Base-by-base conservation (phyloP, 2,888 invertebrate genomes). In the Acanthococcus lagerstroemiae region DNA sequence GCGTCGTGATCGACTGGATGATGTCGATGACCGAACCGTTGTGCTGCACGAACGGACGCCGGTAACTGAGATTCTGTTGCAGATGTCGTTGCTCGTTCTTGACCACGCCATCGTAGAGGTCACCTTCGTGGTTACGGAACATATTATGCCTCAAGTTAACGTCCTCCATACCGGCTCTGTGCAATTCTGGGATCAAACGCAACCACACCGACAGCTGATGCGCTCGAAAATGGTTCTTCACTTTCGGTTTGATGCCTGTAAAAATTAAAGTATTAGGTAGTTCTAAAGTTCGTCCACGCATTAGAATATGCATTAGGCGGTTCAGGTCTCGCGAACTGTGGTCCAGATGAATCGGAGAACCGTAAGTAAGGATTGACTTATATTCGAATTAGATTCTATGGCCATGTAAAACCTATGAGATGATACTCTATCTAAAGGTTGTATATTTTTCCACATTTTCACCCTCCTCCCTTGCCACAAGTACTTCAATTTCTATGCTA, bases 141-240 rank as follows among this genome's bases (percentile, higher is more conserved):
- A 93, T 82, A 77, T 95, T 94, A 78, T 93, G 91, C 55, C 88
- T 80, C 1, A 88, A 86, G 50, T 88, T 87, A 7, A 89, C 90
- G 76, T 90, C 90, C 73, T 90, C 90, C 89, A 90, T 90, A 3
- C 90, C 90, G 27, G 73, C 71, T 63, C 90, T 80, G 75, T 91
- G 90, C 0, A 91, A 81, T 76, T 95, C 94, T 0, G 95, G 95
- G 55, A 96, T 89, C 6, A 95, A 82, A 5, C 95, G 87, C 7
- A 95, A 78, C 96, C 96, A 96, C 52, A 95, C 90, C 55, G 95
- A 94, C 57, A 95, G 81, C 75, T 95, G 93, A 77, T 95, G 94
- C 1, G 95, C 93, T 56, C 95, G 83, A 78, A 91, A 95, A 79
- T 95, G 95, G 76, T 93, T 92, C 75, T 90, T 91, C 78, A 92